phyloP scores from a whole-genome alignment of 2,113 vertebrate genomes.

The Paramisgurnus dabryanus region DNA sequence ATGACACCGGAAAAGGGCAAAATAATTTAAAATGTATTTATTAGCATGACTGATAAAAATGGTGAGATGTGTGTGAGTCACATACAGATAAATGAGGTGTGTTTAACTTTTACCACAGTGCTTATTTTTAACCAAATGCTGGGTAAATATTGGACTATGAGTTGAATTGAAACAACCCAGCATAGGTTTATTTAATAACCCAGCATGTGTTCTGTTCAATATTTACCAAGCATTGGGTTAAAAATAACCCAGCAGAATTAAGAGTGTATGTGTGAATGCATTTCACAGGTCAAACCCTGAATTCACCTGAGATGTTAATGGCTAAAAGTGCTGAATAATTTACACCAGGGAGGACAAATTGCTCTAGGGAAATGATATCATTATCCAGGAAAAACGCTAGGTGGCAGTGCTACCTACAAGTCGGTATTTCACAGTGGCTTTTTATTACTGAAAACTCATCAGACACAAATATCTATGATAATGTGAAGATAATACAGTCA shows the following conservation, averaged over 20 bases:
- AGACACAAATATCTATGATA: not conserved
- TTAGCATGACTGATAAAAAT: not conserved
- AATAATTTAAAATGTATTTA: not conserved
- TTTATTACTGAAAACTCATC: not conserved
- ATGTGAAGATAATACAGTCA: not conserved
- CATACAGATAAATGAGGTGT: not conserved
- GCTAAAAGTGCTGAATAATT: not conserved
- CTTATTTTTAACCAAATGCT: too few relatives aligned
- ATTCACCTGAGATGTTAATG: not conserved
- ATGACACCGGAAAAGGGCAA: not conserved
- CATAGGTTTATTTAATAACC: too few relatives aligned
- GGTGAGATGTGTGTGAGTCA: not conserved
- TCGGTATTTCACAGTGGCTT: not conserved
- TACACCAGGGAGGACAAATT: not conserved
- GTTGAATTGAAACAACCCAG: too few relatives aligned
- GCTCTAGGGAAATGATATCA: not conserved
- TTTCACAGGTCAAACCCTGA: not conserved
- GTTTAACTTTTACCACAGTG: too few relatives aligned
- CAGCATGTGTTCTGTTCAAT: too few relatives aligned
- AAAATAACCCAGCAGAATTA: not conserved
- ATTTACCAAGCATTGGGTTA: too few relatives aligned
- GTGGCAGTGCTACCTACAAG: conserved; percentile 31
- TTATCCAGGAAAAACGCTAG: conserved; percentile 1
- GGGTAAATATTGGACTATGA: too few relatives aligned
- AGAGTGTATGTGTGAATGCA: not conserved